A percentile compares a stretch with the other conserved stretches of the same genome.
These are phyloP conservation scores for Chironomus riparius DNA, from an alignment of 2,888 invertebrate genomes.

Conservation along the genomic window DNA sequence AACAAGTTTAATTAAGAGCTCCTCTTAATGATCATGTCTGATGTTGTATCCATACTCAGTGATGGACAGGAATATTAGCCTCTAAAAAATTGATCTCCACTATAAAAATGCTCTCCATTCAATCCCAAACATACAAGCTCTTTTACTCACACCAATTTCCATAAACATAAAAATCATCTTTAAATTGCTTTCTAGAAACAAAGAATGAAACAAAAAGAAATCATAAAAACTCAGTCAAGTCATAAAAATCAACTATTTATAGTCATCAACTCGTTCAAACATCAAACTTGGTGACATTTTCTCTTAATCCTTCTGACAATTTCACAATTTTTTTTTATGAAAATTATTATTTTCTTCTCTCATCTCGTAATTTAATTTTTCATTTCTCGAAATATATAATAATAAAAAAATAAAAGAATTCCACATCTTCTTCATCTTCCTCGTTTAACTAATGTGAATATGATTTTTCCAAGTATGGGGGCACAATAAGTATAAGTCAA, in stretches of 20 bases:
- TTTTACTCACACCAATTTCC: too few species aligned
- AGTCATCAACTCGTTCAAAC: not conserved
- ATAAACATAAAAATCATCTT: not conserved
- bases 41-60: too few species aligned
- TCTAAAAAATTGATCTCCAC: too few species aligned
- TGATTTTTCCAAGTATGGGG: constrained; percentile 26
- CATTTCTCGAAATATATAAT: not conserved
- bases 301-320: constrained; percentile 24
- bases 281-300: constrained; percentile 17
- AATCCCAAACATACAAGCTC: too few species aligned
- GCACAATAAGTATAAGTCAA: not conserved
- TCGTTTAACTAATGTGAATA: not conserved
- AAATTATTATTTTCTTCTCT: not conserved
- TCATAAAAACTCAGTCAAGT: not conserved
- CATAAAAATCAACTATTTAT: not conserved
- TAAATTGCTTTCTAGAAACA: not conserved
- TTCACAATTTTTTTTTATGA: not conserved
- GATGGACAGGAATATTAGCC: too few species aligned
- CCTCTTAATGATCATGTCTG: too few species aligned
- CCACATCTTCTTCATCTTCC: not conserved
- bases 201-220: not conserved
- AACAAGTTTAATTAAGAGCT: too few species aligned
- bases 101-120: too few species aligned
- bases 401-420: too few species aligned
- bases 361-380: too few species aligned